Base-by-base conservation (phyloP, 1,140 invertebrate genomes). In the Andricus grossulariae region DNA sequence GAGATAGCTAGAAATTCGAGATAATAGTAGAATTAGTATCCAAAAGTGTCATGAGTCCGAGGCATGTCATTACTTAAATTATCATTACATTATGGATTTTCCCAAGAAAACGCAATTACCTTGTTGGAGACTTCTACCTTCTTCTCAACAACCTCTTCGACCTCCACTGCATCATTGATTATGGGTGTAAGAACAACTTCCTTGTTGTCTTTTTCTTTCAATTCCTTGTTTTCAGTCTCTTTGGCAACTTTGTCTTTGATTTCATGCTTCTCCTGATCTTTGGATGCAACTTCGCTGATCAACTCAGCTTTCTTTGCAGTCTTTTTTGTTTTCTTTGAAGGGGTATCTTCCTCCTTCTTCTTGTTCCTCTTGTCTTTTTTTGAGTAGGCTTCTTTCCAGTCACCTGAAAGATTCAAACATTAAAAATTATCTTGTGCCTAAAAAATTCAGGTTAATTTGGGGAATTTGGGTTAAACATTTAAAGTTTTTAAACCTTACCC, bases 371-470 rank as follows among this genome's bases (percentile, higher is more conserved):
- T 95, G 73, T 94, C 93, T 72, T 92, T 94, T 83, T 92, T 93
- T 6, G 94, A 94, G 71, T 94, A 94, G 13, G 95, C 95, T 85
- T 94, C 94, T 85, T 95, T 94, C 95, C 95, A 95, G 52, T 94
- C 92, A 73, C 92, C 92, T 93, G 75, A 15, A 88, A 79, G 7
- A 45, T 45, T 45, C 39, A 71, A 72, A 73, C 52, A 45, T 72
- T 50, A 54, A 21, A 19, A 8, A 72, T 51, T 51, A 19, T 45
- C 8, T 11, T 45, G 7, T 45, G 7, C 8, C 10, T 45, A 10
- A 45, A 8, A 72, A 19, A 72, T 8, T 18, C 8, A 72, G 50
- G 2, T 18, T 72, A 7, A 12, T 57, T 45, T 32, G 10, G 2
- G 5, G 2, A 32, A 32, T 32, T 32, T 32, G 25, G 25, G 25